These are phyloP conservation scores for Trinectes maculatus DNA, from an alignment of 2,113 vertebrate species.

Conservation along the genomic window DNA sequence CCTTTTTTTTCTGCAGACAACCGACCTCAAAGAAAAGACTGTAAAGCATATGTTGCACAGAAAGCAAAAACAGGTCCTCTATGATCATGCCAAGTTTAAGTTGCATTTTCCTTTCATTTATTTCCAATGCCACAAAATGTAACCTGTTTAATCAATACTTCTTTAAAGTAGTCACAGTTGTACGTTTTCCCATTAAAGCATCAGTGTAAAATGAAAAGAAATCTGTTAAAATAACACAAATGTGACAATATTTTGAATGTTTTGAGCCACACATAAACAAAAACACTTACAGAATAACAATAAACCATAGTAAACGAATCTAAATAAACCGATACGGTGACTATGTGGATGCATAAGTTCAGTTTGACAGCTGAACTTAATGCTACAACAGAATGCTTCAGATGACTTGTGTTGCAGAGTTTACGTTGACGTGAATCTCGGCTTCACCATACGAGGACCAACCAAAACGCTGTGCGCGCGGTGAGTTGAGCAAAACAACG, in stretches of 20 bases:
- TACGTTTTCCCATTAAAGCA: no score
- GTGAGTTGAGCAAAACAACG: slow-evolving; percentile 28
- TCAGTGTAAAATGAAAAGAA: no score
- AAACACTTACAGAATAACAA: not conserved
- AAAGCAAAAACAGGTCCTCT: slow-evolving; percentile 36
- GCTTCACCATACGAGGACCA: not conserved
- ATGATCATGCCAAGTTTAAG: slow-evolving; percentile 5
- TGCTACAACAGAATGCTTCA: not conserved
- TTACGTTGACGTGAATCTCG: not conserved
- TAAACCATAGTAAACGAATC: no score
- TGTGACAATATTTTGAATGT: no score
- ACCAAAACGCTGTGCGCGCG: not conserved
- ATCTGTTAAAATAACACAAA: not conserved
- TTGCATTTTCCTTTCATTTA: not conserved
- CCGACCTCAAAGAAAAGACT: slow-evolving; percentile 52
- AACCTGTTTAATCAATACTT: slow-evolving; percentile 11
- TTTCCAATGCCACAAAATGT: not conserved
- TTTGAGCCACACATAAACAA: no score
- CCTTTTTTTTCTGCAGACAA: slow-evolving; percentile 35
- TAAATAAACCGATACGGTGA: no score
- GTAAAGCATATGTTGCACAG: slow-evolving; percentile 38
- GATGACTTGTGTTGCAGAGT: no score
- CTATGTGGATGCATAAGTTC: not conserved
- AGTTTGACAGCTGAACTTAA: not conserved
- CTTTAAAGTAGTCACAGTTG: not conserved